These are phyloP conservation scores for Avahi laniger DNA, from an alignment of 2,797 vertebrate species.

Conservation along the genomic window DNA sequence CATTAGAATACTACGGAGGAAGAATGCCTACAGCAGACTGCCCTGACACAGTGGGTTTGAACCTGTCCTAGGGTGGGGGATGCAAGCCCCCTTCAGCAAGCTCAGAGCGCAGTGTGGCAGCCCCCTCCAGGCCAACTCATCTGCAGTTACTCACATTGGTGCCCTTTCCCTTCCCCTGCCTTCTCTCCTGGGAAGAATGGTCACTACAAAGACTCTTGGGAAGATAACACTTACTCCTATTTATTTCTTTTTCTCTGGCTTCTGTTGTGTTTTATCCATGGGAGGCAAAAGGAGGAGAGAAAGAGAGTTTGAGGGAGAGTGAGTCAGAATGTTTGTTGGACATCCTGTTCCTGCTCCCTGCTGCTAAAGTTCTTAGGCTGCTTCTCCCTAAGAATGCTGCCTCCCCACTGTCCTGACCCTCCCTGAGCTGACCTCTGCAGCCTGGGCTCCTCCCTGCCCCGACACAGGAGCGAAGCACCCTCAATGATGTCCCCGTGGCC, in stretches of 20 bases:
- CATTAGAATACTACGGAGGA: no score
- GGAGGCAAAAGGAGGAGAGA: neutral
- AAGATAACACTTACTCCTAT: neutral
- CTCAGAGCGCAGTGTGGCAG: accelerated
- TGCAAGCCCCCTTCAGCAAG: neutral
- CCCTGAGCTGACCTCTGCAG: accelerated
- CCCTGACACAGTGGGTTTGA: accelerated
- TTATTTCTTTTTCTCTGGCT: neutral
- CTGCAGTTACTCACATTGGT: neutral
- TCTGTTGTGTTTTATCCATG: neutral
- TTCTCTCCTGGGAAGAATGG: accelerated
- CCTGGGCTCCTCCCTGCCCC: accelerated
- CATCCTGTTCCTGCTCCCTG: neutral
- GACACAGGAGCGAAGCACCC: accelerated
- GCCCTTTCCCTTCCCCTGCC: accelerated
- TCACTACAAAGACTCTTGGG: no score
- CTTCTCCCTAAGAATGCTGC: accelerated
- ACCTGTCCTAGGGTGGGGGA: neutral
- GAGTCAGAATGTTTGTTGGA: neutral
- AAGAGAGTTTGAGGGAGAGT: accelerated
- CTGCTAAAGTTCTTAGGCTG: neutral
- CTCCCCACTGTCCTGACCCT: neutral
- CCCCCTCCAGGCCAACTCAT: accelerated
- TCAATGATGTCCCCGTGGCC: neutral
- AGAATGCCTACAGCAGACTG: neutral